Percentiles rank a stretch among this genome's conserved stretches.
These are phyloP conservation scores for Lydus trimaculatus DNA, from an alignment of 2,888 invertebrate species.

Conservation along the genomic window DNA sequence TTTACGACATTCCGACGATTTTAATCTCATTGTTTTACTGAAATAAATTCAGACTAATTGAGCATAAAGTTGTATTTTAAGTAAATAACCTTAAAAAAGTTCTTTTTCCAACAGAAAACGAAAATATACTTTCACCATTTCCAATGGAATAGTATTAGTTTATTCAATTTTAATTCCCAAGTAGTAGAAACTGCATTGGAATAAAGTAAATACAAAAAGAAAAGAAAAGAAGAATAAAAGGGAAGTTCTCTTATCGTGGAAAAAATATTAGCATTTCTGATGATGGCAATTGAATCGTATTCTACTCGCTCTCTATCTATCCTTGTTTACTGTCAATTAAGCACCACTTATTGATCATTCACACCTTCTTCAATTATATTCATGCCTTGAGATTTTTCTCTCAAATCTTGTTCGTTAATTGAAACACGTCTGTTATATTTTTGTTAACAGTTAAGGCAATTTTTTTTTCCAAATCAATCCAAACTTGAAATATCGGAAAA, in stretches of 20 bases:
- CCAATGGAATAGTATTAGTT: background rate
- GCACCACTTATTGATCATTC: constrained; percentile 3
- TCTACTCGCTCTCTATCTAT: background rate
- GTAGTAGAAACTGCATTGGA: background rate
- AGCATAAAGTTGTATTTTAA: constrained; percentile 5
- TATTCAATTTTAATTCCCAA: background rate
- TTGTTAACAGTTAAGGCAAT: background rate
- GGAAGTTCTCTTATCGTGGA: background rate
- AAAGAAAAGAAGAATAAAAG: background rate
- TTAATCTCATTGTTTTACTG: background rate
- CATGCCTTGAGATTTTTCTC: background rate
- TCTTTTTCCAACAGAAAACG: background rate
- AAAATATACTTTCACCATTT: background rate
- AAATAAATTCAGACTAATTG: constrained; percentile 7
- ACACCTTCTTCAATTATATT: background rate
- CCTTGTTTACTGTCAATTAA: background rate
- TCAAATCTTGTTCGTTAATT: background rate
- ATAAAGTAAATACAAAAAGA: background rate
- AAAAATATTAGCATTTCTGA: background rate
- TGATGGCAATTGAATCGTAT: background rate
- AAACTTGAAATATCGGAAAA: background rate
- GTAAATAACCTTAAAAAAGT: background rate
- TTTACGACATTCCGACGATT: background rate
- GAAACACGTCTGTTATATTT: background rate
- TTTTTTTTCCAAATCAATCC: background rate